Conservation (phyloP, 2,797 vertebrate species). For the Poeciliopsis paucimaculata region DNA sequence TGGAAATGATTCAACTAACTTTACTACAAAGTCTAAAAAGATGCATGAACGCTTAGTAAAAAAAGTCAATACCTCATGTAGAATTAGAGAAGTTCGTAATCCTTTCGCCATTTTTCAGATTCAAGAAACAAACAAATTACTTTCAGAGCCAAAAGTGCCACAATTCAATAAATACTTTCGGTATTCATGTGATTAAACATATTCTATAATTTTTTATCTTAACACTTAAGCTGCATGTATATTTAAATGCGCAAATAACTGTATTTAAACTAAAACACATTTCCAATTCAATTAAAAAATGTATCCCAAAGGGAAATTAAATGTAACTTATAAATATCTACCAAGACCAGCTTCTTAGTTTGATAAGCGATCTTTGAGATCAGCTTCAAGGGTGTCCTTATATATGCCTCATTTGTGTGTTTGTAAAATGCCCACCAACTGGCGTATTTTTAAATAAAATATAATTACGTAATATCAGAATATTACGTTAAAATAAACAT, state of each 20-base stretch:
- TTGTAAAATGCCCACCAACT: background rate
- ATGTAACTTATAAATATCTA: background rate
- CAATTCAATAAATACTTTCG: background rate
- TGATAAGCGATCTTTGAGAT: constrained; percentile 23
- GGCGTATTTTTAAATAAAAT: background rate
- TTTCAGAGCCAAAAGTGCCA: background rate
- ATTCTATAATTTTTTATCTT: background rate
- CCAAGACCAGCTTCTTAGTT: rapidly evolving
- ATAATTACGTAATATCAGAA: too few species aligned
- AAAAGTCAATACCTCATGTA: background rate
- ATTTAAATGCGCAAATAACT: background rate
- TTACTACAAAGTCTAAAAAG: background rate
- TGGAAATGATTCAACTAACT: background rate
- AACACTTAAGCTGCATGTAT: background rate
- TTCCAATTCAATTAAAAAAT: too few species aligned
- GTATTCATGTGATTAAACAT: background rate
- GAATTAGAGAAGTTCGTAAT: background rate
- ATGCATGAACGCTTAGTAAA: background rate
- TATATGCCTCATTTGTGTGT: constrained; percentile 6
- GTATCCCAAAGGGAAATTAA: too few species aligned
- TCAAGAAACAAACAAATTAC: background rate
- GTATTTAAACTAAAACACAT: too few species aligned
- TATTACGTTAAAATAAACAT: background rate
- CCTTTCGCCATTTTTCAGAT: too few species aligned
- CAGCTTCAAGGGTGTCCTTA: background rate